A percentile compares a stretch with the other conserved stretches of the same genome.
These are phyloP conservation scores for Rotaria macrura DNA, from an alignment of 2,888 invertebrate species.

Conservation along the genomic window DNA sequence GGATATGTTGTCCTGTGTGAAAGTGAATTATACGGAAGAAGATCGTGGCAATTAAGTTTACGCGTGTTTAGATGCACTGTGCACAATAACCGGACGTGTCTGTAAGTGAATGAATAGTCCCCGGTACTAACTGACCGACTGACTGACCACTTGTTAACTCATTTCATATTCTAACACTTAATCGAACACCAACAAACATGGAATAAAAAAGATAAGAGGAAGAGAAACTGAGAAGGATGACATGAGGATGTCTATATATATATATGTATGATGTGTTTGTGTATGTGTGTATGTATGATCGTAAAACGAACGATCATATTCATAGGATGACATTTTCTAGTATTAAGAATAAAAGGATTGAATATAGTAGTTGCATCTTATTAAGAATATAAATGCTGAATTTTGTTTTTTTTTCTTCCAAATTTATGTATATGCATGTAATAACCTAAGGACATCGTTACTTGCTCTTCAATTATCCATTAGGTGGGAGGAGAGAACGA, in stretches of 20 bases:
- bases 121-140: neutral
- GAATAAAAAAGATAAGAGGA: neutral
- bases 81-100: neutral
- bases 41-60: neutral
- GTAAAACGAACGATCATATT: neutral
- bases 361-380: neutral
- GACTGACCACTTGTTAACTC: neutral
- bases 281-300: neutral
- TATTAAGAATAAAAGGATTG: neutral
- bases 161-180: neutral
- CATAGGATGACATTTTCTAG: neutral
- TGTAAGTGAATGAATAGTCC: neutral
- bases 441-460: neutral
- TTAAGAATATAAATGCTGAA: neutral
- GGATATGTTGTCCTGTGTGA: neutral
- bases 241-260: neutral
- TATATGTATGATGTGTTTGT: too few relatives aligned
- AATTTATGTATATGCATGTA: neutral
- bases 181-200: neutral
- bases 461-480: neutral
- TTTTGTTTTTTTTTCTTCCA: neutral
- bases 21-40: neutral
- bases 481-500: neutral
- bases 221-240: neutral
- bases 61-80: neutral